A percentile compares a stretch with the other conserved stretches of the same genome.
Conservation (phyloP, 2,797 vertebrate genomes). For the Petrocephalus schoutedeni region DNA sequence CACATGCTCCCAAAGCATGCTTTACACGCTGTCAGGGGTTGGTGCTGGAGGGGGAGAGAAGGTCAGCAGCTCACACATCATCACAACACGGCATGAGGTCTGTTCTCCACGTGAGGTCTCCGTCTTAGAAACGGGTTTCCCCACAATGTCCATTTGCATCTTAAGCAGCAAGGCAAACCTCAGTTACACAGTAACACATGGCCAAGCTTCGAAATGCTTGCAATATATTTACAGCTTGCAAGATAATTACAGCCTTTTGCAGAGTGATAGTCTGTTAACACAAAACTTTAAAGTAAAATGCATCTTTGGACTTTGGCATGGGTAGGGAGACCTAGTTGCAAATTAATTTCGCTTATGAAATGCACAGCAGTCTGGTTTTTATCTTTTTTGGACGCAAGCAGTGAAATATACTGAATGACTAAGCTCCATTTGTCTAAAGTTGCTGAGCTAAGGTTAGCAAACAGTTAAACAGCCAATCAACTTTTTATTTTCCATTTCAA, state of each 20-base stretch:
- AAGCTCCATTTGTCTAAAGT: not conserved
- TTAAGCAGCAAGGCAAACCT: not conserved
- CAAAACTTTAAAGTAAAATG: not conserved
- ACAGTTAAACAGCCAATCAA: not conserved
- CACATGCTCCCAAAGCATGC: not conserved
- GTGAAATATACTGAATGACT: not conserved
- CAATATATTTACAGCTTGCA: not conserved
- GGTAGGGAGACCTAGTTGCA: not conserved
- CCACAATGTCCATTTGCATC: not conserved
- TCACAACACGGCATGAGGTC: not conserved
- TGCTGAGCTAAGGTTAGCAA: not conserved
- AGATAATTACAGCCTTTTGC: not conserved
- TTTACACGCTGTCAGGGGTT: not conserved
- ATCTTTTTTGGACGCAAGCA: not conserved
- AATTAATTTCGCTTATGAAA: not conserved
- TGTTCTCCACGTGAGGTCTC: not conserved
- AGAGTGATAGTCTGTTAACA: not conserved
- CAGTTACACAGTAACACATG: not conserved
- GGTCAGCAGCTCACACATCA: not conserved
- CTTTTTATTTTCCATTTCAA: not conserved
- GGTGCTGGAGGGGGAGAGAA: not conserved
- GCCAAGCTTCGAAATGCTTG: not conserved
- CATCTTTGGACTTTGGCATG: not conserved
- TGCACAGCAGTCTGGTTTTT: not conserved
- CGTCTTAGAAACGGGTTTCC: not conserved